Evolutionary conservation across 1,140 invertebrate species (phyloP), one percentile per base, ranked within the genome.

Genomic region (Andrena cerasifolii): DNA sequence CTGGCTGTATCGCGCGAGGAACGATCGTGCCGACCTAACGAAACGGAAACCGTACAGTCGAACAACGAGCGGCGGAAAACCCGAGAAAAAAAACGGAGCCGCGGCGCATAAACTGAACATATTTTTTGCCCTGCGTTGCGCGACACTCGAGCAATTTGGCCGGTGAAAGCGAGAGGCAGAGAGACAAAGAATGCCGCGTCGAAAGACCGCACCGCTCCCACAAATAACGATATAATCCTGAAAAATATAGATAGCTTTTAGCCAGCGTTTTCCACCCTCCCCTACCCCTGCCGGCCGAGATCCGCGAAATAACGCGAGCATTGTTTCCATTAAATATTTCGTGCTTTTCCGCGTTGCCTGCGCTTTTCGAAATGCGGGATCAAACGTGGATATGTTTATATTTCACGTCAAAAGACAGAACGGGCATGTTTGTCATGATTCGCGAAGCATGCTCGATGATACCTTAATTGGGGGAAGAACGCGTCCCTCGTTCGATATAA

Each of bases 141-240:
- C 51, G 28, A 47, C n/a, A 24, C 45, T 33, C 40, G 36, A 56
- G 51, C 51, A 67, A 75, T 67, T 75, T 47, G 40, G n/a, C 16
- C 7, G n/a, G 26, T 5, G 49, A 10, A 40, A 40, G 36, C 3
- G 36, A 40, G 36, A 10, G 36, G 36, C 3, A 31, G 31, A 18
- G 0, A 5, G 28, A 56, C 28, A 54, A 70, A 62, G 36, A 33
- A 54, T 51, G 14, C n/a, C 28, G 12, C 33, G 73, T 33, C 5
- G 53, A 59, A 61, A 61, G 31, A 71, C 12, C 56, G 28, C 18
- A n/a, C 28, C n/a, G 21, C 21, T 75, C 43, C 62, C 33, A 75
- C 72, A 33, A 75, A 67, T 67, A 75, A 66, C 72, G 62, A 67
- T 66, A 75, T 75, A 68, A 75, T 75, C 63, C 53, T 28, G 16